phyloP scores from a whole-genome alignment of 2,113 vertebrate genomes.

The Hippocampus guttulatus region DNA sequence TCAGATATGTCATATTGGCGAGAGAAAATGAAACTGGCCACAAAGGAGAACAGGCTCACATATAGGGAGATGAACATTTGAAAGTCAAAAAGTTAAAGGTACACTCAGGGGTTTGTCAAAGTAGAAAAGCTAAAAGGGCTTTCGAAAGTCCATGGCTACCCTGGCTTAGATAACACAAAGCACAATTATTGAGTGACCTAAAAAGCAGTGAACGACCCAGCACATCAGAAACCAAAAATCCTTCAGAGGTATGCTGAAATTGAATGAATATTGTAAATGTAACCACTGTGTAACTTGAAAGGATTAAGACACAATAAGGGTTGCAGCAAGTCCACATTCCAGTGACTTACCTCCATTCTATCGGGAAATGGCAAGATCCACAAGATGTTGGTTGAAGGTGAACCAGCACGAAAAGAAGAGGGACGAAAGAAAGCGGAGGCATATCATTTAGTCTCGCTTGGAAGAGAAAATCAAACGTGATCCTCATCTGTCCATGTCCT shows the following conservation, averaged over 20 bases:
- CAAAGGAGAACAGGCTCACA: not conserved
- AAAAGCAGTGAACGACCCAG: not conserved
- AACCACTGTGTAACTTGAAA: not conserved
- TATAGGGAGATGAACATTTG: not conserved
- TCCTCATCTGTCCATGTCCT: slow-evolving; percentile 27
- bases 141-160: not conserved
- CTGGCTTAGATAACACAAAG: not conserved
- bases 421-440: slow-evolving; percentile 14
- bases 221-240: not conserved
- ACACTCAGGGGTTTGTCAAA: not conserved
- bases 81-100: not conserved
- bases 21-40: not conserved
- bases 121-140: not conserved
- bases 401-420: slow-evolving; percentile 20
- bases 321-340: not conserved
- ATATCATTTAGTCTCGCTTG: slow-evolving; percentile 5
- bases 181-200: not conserved
- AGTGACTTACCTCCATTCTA: slow-evolving; percentile 69
- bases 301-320: not conserved
- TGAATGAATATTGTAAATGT: not conserved
- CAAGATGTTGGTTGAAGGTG: slow-evolving; percentile 37
- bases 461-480: slow-evolving; percentile 29
- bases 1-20: too few species aligned
- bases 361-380: slow-evolving; percentile 52
- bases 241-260: not conserved